These are phyloP conservation scores for Fabriciana adippe DNA, from an alignment of 2,888 invertebrate genomes.

Conservation along the genomic window DNA sequence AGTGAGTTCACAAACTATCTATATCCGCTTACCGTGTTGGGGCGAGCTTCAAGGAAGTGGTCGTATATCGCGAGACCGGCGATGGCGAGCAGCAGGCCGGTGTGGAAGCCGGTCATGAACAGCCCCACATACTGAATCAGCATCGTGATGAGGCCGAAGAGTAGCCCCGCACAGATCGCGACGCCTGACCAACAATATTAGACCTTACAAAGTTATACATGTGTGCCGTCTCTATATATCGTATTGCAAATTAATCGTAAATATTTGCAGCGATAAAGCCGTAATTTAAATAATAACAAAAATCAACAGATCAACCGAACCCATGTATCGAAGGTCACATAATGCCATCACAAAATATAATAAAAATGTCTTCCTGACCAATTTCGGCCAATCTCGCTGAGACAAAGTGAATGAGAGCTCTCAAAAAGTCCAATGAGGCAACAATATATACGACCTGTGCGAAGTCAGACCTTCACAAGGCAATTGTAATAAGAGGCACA, in stretches of 20 bases:
- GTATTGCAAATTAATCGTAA: neutral
- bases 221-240: neutral
- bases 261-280: neutral
- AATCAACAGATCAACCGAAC: no score
- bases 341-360: no score
- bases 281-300: neutral
- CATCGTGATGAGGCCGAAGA: slow-evolving; percentile 91
- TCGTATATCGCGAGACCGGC: slow-evolving; percentile 83
- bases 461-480: no score
- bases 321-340: no score
- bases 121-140: slow-evolving; percentile 91
- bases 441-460: no score
- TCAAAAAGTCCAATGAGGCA: no score
- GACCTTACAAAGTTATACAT: neutral
- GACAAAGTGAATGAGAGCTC: no score
- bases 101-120: slow-evolving; percentile 90
- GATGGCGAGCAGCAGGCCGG: slow-evolving; percentile 85
- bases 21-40: slow-evolving; percentile 75
- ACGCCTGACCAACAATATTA: slow-evolving; percentile 75
- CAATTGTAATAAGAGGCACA: no score
- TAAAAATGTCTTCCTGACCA: no score
- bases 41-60: slow-evolving; percentile 81
- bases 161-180: slow-evolving; percentile 87
- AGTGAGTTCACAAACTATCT: neutral
- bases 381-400: no score